Evolutionary conservation across 2,797 vertebrate species (phyloP).

Genomic region (Tenualosa thibaudeaui): DNA sequence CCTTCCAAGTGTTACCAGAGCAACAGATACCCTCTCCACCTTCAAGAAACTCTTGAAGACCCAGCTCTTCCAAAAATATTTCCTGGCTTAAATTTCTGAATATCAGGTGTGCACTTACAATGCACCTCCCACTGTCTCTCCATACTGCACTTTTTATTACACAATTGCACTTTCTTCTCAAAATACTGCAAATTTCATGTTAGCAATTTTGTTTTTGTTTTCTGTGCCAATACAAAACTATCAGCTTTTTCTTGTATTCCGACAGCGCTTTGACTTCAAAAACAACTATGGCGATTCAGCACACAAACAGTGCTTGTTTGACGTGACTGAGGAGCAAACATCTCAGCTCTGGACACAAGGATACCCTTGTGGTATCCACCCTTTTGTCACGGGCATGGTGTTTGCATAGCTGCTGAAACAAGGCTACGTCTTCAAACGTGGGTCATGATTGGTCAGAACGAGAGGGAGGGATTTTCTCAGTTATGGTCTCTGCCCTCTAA

Average conservation of each 20-base stretch:
- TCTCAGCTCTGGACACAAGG: neutral
- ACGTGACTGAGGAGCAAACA: neutral
- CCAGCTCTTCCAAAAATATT: too few species aligned
- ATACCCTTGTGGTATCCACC: neutral
- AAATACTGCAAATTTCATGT: too few species aligned
- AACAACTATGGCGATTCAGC: neutral
- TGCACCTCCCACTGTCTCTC: neutral
- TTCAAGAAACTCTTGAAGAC: too few species aligned
- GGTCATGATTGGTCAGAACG: neutral
- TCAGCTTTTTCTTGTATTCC: neutral
- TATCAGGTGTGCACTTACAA: neutral
- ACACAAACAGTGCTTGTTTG: neutral
- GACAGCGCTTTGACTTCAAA: neutral
- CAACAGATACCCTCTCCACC: too few species aligned
- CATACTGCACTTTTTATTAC: neutral
- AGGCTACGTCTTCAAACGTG: neutral
- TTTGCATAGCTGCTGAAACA: neutral
- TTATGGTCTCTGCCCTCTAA: neutral
- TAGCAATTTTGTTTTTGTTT: neutral
- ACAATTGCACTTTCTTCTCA: too few species aligned
- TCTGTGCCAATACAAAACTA: neutral
- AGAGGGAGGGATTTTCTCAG: neutral
- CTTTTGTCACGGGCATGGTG: neutral
- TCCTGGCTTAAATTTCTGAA: too few species aligned
- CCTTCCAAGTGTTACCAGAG: too few species aligned